These are phyloP conservation scores for Cryptophagus acutangulus DNA, from an alignment of 2,888 invertebrate species.

Conservation along the genomic window DNA sequence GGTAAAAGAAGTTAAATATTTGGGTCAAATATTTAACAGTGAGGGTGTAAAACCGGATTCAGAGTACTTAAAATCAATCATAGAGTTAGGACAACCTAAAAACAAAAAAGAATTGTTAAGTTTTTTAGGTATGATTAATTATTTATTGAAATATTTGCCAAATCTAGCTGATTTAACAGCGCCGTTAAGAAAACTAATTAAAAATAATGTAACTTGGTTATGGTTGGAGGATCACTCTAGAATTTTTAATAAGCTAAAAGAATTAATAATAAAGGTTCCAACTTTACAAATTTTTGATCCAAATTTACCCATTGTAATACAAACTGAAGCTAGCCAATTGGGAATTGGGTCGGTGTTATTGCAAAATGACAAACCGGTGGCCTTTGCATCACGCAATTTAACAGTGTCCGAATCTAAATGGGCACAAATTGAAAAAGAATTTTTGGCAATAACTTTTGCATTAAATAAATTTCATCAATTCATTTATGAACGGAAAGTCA, in stretches of 20 bases:
- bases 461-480: slow-evolving; percentile 34
- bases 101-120: slow-evolving; percentile 28
- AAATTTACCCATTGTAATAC: slow-evolving; percentile 17
- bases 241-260: slow-evolving; percentile 23
- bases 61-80: slow-evolving; percentile 19
- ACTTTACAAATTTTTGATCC: slow-evolving; percentile 20
- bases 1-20: slow-evolving; percentile 24
- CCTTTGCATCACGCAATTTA: slow-evolving; percentile 30
- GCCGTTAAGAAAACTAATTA: slow-evolving; percentile 22
- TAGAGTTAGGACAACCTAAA: slow-evolving; percentile 18
- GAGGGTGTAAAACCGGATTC: slow-evolving; percentile 22
- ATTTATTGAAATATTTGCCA: slow-evolving; percentile 22
- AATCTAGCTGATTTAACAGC: slow-evolving; percentile 15
- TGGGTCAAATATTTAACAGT: slow-evolving; percentile 23
- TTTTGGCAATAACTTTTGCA: slow-evolving; percentile 32
- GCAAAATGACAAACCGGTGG: slow-evolving; percentile 21
- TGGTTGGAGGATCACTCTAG: slow-evolving; percentile 20
- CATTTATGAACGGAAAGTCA: slow-evolving; percentile 30
- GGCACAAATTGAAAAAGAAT: slow-evolving; percentile 31
- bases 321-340: slow-evolving; percentile 22
- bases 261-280: slow-evolving; percentile 20
- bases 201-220: slow-evolving; percentile 23
- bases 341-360: slow-evolving; percentile 21
- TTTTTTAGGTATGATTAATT: slow-evolving; percentile 30
- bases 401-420: slow-evolving; percentile 27